A percentile compares a stretch with the other conserved stretches of the same genome.
phyloP scores from a whole-genome alignment of 1,140 invertebrate species.

The Scaptomyza graminum region DNA sequence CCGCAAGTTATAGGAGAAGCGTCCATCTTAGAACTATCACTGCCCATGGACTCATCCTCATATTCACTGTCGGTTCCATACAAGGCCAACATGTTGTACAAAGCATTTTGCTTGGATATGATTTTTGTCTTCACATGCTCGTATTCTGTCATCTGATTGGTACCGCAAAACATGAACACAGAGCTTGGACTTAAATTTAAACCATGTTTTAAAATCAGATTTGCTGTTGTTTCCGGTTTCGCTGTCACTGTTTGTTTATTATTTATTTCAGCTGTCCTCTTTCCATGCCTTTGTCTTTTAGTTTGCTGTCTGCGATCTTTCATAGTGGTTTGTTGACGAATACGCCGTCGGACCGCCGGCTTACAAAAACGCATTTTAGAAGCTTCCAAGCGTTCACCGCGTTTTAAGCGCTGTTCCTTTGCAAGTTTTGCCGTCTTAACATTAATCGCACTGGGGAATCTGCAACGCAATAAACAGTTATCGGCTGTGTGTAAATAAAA shows the following conservation, averaged over 20 bases:
- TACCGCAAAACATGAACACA: slow-evolving; percentile 58
- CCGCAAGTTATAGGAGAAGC: not conserved
- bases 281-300: slow-evolving; percentile 5
- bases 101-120: slow-evolving; percentile 33
- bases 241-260: not conserved
- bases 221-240: not conserved
- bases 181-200: too few relatives aligned
- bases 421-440: slow-evolving; percentile 87
- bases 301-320: slow-evolving; percentile 11
- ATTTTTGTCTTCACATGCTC: slow-evolving; percentile 53
- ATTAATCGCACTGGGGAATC: slow-evolving; percentile 89
- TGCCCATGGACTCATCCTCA: slow-evolving; percentile 8
- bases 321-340: slow-evolving; percentile 2
- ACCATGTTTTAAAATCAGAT: not conserved
- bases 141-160: slow-evolving; percentile 57
- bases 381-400: slow-evolving; percentile 88
- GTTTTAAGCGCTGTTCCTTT: slow-evolving; percentile 87
- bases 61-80: slow-evolving; percentile 74
- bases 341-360: slow-evolving; percentile 64
- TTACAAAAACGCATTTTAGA: slow-evolving; percentile 84
- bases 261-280: not conserved
- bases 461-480: not conserved
- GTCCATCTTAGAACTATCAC: not conserved
- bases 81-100: slow-evolving; percentile 65
- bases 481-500: not conserved